Evolutionary conservation across 2,888 invertebrate species (phyloP).

Genomic region (Amblyjoppa proteus): DNA sequence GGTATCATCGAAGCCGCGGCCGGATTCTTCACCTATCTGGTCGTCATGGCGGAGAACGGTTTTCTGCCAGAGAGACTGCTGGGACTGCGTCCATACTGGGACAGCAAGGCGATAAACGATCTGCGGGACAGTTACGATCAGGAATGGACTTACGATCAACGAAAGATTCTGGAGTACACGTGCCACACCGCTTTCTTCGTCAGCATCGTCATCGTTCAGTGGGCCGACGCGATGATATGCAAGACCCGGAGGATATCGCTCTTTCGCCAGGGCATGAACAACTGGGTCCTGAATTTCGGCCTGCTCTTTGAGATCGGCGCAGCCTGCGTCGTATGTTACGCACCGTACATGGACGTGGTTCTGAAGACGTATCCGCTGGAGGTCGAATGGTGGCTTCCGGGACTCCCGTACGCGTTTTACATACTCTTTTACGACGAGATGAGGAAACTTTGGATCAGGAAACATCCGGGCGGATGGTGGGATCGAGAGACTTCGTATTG

Average conservation of each 20-base stretch:
- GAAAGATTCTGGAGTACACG: conserved; percentile 90
- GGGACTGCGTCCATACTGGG: conserved; percentile 91
- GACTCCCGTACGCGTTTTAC: conserved; percentile 90
- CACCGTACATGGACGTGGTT: conserved; percentile 84
- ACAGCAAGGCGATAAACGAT: conserved; percentile 87
- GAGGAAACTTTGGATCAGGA: conserved; percentile 90
- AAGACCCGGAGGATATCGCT: conserved; percentile 92
- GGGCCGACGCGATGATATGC: conserved; percentile 92
- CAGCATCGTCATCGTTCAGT: conserved; percentile 91
- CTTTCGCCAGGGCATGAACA: conserved; percentile 91
- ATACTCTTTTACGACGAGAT: conserved; percentile 92
- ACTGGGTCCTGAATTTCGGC: conserved; percentile 88
- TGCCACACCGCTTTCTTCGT: conserved; percentile 94
- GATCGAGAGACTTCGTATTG: conserved; percentile 92
- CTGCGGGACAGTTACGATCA: conserved; percentile 91
- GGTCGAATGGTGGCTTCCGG: conserved; percentile 90
- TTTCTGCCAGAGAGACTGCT: conserved; percentile 90
- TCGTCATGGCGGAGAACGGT: conserved; percentile 92
- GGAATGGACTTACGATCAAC: conserved; percentile 90
- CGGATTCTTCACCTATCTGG: conserved; percentile 92
- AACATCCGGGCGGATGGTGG: conserved; percentile 89
- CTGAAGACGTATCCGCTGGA: conserved; percentile 90
- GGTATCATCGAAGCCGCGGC: conserved; percentile 94
- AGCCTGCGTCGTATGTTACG: conserved; percentile 85
- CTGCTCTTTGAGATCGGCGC: conserved; percentile 86